Evolutionary conservation across 2,113 vertebrate species (phyloP).

Genomic region (Mugil cephalus): DNA sequence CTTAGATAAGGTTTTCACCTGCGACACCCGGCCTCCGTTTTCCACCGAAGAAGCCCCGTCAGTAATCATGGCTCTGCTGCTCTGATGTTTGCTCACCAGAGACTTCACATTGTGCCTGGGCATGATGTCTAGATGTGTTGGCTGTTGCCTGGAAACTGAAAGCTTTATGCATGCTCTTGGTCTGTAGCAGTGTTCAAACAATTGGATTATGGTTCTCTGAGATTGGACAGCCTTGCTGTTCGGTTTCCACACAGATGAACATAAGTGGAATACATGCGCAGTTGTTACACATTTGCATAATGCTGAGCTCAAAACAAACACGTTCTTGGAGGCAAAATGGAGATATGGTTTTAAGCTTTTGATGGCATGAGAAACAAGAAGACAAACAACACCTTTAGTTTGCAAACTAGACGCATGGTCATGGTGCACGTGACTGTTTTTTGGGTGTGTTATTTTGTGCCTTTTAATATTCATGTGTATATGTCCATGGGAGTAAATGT

Average conservation of each 20-base stretch:
- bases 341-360: neutral
- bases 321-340: neutral
- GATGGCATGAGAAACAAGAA: neutral
- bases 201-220: neutral
- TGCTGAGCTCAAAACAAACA: conserved; percentile 6
- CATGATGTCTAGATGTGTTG: neutral
- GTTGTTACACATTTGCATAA: conserved; percentile 19
- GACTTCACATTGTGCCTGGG: conserved; percentile 12
- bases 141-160: conserved; percentile 41
- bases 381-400: neutral
- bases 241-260: neutral
- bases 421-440: neutral
- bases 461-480: neutral
- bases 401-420: neutral
- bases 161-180: conserved; percentile 8
- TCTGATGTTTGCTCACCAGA: conserved; percentile 25
- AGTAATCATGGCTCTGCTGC: conserved; percentile 14
- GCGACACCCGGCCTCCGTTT: neutral
- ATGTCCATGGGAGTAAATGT: neutral
- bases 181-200: neutral
- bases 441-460: neutral
- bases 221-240: neutral
- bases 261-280: neutral
- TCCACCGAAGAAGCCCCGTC: neutral
- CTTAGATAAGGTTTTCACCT: neutral